A percentile compares a stretch with the other conserved stretches of the same genome.
phyloP scores from a whole-genome alignment of 1,140 invertebrate genomes.

The Drosophila kepulauana region DNA sequence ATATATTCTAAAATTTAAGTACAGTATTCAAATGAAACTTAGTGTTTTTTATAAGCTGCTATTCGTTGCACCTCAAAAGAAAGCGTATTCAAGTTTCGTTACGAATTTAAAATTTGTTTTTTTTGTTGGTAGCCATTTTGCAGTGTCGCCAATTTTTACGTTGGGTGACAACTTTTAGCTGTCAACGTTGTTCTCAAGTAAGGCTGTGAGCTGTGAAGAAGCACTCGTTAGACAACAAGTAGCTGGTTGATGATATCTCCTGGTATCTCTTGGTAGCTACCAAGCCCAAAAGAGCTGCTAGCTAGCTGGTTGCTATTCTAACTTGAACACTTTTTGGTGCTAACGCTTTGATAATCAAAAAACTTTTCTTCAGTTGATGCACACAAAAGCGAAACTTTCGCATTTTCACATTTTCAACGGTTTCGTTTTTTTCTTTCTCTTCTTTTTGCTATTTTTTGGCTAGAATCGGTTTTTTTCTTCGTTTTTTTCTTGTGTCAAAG shows the following conservation, averaged over 20 bases:
- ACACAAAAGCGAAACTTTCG: constrained; percentile 72
- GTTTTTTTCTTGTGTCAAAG: constrained; percentile 42
- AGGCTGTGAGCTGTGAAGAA: constrained; percentile 20
- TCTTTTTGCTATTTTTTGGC: constrained; percentile 9
- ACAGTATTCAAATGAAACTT: no score
- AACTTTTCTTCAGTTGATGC: constrained; percentile 76
- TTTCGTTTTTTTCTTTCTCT: not conserved
- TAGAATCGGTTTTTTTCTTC: not conserved
- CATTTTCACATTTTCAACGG: constrained; percentile 47
- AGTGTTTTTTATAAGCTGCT: no score
- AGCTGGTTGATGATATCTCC: constrained; percentile 53
- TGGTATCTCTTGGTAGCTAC: not conserved
- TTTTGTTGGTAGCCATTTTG: constrained; percentile 44
- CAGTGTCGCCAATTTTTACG: constrained; percentile 74
- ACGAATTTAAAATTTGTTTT: constrained; percentile 22
- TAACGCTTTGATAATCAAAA: constrained; percentile 83
- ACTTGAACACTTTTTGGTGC: constrained; percentile 79
- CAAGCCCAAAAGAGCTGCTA: constrained; percentile 6
- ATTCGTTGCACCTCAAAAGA: not conserved
- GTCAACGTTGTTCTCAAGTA: constrained; percentile 65
- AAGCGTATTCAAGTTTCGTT: constrained; percentile 50
- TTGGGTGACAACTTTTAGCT: constrained; percentile 74
- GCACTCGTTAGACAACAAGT: constrained; percentile 79
- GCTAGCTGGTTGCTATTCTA: constrained; percentile 52
- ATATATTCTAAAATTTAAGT: no score